Evolutionary conservation across 2,113 vertebrate species (phyloP).

Genomic region (Symphodus melops): DNA sequence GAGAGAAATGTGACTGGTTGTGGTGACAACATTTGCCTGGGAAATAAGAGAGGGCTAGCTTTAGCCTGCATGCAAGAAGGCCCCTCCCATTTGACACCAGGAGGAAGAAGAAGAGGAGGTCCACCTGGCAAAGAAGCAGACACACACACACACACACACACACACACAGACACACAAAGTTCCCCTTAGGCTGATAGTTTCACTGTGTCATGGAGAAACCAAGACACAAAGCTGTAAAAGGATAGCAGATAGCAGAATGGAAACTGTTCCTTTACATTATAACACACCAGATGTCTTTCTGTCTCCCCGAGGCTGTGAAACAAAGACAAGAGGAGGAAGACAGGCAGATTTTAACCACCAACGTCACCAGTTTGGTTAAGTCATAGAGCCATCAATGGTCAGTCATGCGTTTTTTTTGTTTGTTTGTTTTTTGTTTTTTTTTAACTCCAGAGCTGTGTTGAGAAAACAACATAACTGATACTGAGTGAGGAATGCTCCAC

Average conservation of each 20-base stretch:
- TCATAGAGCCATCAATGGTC: neutral
- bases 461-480: neutral
- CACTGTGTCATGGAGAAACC: constrained; percentile 47
- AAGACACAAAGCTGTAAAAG: constrained; percentile 56
- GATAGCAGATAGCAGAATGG: constrained; percentile 42
- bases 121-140: constrained; percentile 72
- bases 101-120: constrained; percentile 65
- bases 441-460: constrained; percentile 2
- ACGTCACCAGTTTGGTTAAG: constrained; percentile 32
- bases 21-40: constrained; percentile 81
- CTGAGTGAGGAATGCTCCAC: too few relatives aligned
- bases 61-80: constrained; percentile 51
- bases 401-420: neutral
- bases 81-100: constrained; percentile 78
- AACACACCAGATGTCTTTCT: constrained; percentile 39
- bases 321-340: constrained; percentile 9
- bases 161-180: constrained; percentile 37
- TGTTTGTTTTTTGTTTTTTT: constrained; percentile 12
- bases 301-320: constrained; percentile 45
- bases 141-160: constrained; percentile 40
- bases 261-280: constrained; percentile 42
- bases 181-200: constrained; percentile 45
- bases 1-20: constrained; percentile 76
- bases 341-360: constrained; percentile 19
- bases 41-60: constrained; percentile 77